Base-by-base conservation (phyloP, 1,140 invertebrate species). In the Andricus grossulariae region DNA sequence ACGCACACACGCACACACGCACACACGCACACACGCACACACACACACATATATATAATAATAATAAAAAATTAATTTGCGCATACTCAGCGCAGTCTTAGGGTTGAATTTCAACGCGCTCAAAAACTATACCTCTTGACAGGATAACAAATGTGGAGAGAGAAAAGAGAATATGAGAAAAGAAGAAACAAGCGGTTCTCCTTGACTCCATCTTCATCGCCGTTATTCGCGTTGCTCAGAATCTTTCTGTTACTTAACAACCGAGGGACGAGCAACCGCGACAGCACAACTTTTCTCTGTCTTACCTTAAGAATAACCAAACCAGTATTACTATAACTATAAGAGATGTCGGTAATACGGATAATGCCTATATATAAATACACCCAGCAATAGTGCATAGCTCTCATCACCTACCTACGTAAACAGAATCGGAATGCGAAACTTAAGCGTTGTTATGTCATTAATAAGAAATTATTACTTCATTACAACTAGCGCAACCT, bases 181-280 rank as follows among this genome's bases (percentile, higher is more conserved):
- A 83, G 74, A 78, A 78, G 81, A 79, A 78, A 77, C 83, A 86
- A 88, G 88, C 82, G 80, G 89, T 86, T 90, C 85, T 89, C 89
- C 89, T 90, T 89, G 89, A 90, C 88, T 90, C 80, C 77, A 79
- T 88, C 84, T 72, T 84, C 83, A 74, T 81, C 78, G 72, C 39
- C 78, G 72, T 83, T 79, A 82, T 82, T 81, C 84, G 81, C 78
- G 77, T 81, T 78, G 77, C 55, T 78, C 76, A 74, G 73, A 32
- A 78, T 85, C 80, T 76, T 83, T 79, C 77, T 72, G 73, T 82
- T 79, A 82, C 79, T 84, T 81, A 84, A 84, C 50, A 73, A 79
- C 54, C 25, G 66, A 76, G 51, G 21, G 66, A 80, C 60, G 60
- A 74, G 39, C 50, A 81, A 25, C 71, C 73, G 74, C 54, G 71